Conservation (phyloP, 2,888 invertebrate species). For the Leptinotarsa tumamoca region DNA sequence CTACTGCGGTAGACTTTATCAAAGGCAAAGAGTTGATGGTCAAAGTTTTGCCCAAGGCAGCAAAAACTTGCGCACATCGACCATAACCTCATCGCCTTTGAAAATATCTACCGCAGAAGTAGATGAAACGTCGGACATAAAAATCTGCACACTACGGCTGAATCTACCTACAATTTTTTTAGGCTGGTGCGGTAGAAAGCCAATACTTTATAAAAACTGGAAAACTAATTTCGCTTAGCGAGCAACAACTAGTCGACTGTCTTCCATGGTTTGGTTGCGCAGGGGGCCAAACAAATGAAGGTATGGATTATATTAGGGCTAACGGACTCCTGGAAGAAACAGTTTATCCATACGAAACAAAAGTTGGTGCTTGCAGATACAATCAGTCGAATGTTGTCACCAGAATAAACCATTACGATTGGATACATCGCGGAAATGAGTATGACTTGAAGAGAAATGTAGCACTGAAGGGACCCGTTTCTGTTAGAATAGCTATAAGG, state of each 20-base stretch:
- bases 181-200: too few species aligned
- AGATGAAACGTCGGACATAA: too few species aligned
- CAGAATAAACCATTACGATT: slow-evolving; percentile 83
- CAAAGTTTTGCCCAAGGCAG: too few species aligned
- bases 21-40: too few species aligned
- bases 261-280: too few species aligned
- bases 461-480: slow-evolving; percentile 44
- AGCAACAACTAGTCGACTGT: too few species aligned
- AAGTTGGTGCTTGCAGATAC: slow-evolving; percentile 79
- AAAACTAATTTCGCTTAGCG: not conserved
- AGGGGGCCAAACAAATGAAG: not conserved
- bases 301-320: not conserved
- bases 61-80: too few species aligned
- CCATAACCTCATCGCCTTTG: too few species aligned
- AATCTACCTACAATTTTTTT: too few species aligned
- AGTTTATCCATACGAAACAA: slow-evolving; percentile 65
- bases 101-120: too few species aligned
- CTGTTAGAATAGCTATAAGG: slow-evolving; percentile 25
- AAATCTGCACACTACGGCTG: too few species aligned
- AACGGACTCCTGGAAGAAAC: not conserved
- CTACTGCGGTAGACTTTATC: too few species aligned
- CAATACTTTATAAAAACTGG: not conserved
- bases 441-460: slow-evolving; percentile 42
- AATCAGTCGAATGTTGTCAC: slow-evolving; percentile 77
- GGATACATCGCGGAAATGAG: slow-evolving; percentile 68